Percentiles rank a stretch among this genome's conserved stretches.
These are phyloP conservation scores for Papilio helenus DNA, from an alignment of 1,140 invertebrate species.

Conservation along the genomic window DNA sequence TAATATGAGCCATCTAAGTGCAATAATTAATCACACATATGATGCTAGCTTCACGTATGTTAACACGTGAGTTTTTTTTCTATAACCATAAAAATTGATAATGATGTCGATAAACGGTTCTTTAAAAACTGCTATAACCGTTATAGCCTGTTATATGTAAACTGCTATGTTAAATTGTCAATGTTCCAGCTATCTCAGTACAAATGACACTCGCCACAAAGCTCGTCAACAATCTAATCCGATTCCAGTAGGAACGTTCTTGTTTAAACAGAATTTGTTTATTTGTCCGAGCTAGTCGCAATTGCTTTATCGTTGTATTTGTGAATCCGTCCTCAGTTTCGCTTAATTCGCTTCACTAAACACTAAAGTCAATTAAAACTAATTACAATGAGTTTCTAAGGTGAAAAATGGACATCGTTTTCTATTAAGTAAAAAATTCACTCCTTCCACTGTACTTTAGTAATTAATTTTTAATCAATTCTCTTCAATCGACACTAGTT, in stretches of 20 bases:
- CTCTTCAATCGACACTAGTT: not conserved
- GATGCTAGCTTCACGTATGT: no score
- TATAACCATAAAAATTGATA: no score
- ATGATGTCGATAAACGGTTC: no score
- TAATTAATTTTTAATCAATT: not conserved
- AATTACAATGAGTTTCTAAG: not conserved
- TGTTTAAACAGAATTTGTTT: conserved; percentile 24
- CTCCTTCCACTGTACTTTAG: not conserved
- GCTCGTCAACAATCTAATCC: conserved; percentile 20
- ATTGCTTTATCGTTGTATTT: conserved; percentile 3
- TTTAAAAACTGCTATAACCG: not conserved
- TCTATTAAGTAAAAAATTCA: no score
- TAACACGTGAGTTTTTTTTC: no score
- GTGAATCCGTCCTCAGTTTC: not conserved
- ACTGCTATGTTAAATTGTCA: not conserved
- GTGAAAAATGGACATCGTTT: no score
- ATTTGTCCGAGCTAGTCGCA: conserved; percentile 6
- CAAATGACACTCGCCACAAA: conserved; percentile 19
- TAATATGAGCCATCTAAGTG: no score
- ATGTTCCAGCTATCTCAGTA: conserved; percentile 1
- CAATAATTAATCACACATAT: no score
- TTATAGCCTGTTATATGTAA: not conserved
- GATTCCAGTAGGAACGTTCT: conserved; percentile 13
- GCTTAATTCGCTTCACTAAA: conserved; percentile 2
- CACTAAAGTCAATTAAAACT: not conserved